A percentile compares a stretch with the other conserved stretches of the same genome.
phyloP scores from a whole-genome alignment of 2,797 vertebrate species.

The Muscicapa comitata region DNA sequence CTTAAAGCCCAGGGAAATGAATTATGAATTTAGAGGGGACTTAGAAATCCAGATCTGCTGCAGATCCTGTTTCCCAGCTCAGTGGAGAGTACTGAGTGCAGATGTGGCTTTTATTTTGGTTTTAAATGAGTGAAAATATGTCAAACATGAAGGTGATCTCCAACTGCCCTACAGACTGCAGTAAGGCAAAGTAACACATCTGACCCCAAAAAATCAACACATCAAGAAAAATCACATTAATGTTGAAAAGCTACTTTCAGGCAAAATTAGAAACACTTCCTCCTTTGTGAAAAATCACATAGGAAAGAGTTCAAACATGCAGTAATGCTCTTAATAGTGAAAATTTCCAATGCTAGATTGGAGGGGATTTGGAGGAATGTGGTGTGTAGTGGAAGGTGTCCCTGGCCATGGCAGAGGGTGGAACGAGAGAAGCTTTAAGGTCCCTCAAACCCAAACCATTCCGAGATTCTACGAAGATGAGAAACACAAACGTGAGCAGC shows the following conservation, averaged over 20 bases:
- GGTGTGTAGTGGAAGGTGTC: not conserved
- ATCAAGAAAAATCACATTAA: not conserved
- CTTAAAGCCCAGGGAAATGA: not conserved
- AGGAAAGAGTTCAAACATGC: not conserved
- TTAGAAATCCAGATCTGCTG: not conserved
- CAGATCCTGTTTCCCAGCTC: not conserved
- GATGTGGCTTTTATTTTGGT: not conserved
- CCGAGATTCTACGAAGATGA: not conserved
- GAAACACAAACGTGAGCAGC: accelerated
- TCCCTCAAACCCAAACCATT: not conserved
- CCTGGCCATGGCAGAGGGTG: not conserved
- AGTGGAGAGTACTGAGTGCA: not conserved
- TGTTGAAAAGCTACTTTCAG: not conserved
- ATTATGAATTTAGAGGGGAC: not conserved
- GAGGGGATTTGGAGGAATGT: not conserved
- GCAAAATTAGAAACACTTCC: not conserved
- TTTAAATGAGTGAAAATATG: not conserved
- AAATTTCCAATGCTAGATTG: not conserved
- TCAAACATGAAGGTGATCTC: not conserved
- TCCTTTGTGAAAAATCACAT: not conserved
- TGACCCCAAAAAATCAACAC: not conserved
- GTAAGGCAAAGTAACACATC: not conserved
- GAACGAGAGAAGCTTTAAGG: not conserved
- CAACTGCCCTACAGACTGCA: not conserved
- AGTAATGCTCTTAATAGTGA: not conserved